Evolutionary conservation across 2,113 vertebrate genomes (phyloP), one percentile per base, ranked within the genome.

Genomic region (Condylura cristata): DNA sequence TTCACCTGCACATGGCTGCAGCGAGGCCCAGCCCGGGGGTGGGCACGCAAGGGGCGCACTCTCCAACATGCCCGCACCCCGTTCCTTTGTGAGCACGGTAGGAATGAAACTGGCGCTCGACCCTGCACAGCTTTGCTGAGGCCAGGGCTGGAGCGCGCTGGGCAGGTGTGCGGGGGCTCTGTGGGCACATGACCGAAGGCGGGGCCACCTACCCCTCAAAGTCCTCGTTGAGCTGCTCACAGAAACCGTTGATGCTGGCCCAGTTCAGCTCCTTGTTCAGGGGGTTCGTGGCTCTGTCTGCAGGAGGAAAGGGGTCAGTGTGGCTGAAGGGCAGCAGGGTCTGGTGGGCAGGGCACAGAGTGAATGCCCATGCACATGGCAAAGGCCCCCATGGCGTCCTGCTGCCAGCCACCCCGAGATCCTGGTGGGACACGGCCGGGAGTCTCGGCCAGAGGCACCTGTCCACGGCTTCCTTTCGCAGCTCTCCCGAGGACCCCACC

Each of bases 271-370:
- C 99, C 96, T 99, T 99, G 97, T 99, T 99, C 85, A 99, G 96
- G 63, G 99, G 99, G 90, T 99, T 99, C 44, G 99, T 99, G 16
- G 99, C 99, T 97, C 98, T 99, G 94, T 99, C 99, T 99, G 97
- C 0, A 34, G 1, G 20, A 92, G 46, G 41, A 53, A 37, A 78
- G 20, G 78, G 28, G 39, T 71, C 44, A 58, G 70, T 6, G 61
- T 6, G 48, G 70, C 30, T 44, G 3, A 46, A 48, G 17, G 63
- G 63, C 44, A 63, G 20, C 30, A 28, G 37, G 10, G 28, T 10
- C 0, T 28, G 68, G 60, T 30, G 30, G 10, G 32, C 5, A 34
- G 4, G 6, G 56, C n/a, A 13, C 13, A 30, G 37, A 14, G 18
- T 8, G 2, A 2, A 11, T 5, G 65, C 41, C n/a, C 8, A 48